phyloP scores from a whole-genome alignment of 2,797 vertebrate species.

The Myripristis murdjan region DNA sequence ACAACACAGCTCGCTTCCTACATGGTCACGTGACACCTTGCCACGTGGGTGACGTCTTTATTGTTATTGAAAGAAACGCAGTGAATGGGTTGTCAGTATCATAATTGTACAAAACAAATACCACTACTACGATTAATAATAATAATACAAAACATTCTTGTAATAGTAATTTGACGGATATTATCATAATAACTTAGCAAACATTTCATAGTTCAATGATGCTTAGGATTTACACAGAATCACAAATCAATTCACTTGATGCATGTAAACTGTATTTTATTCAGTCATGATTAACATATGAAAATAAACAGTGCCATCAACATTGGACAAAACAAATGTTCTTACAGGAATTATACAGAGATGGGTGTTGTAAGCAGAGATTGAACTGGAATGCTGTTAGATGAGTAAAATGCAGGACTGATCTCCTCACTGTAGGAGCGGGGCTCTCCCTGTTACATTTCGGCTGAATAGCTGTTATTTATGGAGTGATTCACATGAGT shows the following conservation, averaged over 20 bases:
- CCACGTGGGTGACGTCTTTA: slow-evolving; percentile 56
- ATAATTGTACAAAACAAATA: no score
- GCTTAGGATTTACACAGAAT: background rate
- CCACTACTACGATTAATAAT: no score
- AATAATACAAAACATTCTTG: no score
- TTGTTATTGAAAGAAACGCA: no score
- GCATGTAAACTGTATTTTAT: background rate
- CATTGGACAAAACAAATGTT: background rate
- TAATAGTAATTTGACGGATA: no score
- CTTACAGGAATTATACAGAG: background rate
- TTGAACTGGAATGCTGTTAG: background rate
- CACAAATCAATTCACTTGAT: rapidly evolving
- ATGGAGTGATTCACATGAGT: no score
- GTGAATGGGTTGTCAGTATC: no score
- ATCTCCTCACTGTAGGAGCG: background rate
- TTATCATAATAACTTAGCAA: no score
- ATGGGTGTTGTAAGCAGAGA: background rate
- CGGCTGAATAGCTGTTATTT: no score
- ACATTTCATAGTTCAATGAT: background rate
- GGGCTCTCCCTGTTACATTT: no score
- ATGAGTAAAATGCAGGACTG: background rate
- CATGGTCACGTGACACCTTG: slow-evolving; percentile 46
- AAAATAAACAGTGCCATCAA: background rate
- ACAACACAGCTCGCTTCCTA: slow-evolving; percentile 63
- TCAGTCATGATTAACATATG: background rate